Conservation (phyloP, 2,797 vertebrate genomes). For the Arctocebus calabarensis region DNA sequence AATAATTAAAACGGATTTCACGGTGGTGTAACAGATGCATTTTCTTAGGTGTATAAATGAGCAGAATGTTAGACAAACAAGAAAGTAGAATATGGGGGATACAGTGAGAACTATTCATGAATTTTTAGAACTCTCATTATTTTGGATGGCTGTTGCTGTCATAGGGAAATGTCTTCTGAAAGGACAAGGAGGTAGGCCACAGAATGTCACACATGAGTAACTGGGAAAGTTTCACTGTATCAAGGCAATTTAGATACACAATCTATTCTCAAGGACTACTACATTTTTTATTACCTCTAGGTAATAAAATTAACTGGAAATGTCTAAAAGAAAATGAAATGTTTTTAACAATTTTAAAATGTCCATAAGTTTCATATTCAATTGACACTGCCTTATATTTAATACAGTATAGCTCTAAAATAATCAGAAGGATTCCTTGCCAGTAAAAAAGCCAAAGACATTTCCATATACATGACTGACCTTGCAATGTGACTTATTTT, state of each 20-base stretch:
- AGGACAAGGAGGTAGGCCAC: neutral
- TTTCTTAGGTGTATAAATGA: slow-evolving; percentile 31
- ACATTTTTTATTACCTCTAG: neutral
- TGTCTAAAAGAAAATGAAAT: slow-evolving; percentile 22
- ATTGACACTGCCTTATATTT: neutral
- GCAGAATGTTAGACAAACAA: neutral
- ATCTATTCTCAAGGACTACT: neutral
- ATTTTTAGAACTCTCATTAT: slow-evolving; percentile 18
- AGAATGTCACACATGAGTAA: neutral
- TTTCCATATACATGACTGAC: neutral
- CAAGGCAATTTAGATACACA: neutral
- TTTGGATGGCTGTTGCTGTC: neutral
- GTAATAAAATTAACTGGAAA: neutral
- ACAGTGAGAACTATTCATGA: neutral
- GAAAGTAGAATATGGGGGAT: neutral
- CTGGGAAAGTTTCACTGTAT: neutral
- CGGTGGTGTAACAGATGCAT: neutral
- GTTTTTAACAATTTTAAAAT: neutral
- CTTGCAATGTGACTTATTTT: neutral
- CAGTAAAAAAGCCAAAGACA: neutral
- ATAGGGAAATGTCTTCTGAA: neutral
- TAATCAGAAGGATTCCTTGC: neutral
- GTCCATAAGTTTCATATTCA: neutral
- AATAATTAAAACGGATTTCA: slow-evolving; percentile 24
- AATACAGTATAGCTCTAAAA: neutral